Base-by-base conservation (phyloP, 2,113 vertebrate species). In the Micromys minutus region DNA sequence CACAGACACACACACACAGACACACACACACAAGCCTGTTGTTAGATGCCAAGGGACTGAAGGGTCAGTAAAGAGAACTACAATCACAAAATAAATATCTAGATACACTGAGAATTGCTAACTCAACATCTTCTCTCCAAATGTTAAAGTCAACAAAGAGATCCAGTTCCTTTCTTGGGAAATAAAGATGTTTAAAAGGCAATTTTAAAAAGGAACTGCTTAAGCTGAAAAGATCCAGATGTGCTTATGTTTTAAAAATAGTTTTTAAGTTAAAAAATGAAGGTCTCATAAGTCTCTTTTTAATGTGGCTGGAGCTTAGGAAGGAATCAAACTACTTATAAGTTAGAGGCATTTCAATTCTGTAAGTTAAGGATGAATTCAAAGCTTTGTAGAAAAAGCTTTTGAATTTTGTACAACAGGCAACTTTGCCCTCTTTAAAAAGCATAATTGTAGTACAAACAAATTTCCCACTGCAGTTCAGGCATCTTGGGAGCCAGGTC, bases 61-160 rank as follows among this genome's bases (percentile, higher is more conserved):
- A 50, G 79, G 65, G 21, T 50, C 59, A 34, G 63, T 3, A 42
- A 89, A 71, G 90, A 76, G 71, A 89, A 39, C 13, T 22, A 31
- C 9, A 45, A 9, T 61, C 13, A 45, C 29, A 83, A 93, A 81
- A 74, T 65, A 84, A 91, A 67, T 65, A 24, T 61, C n/a, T 13
- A 72, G 85, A 87, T 9, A 34, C 72, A 13, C 2, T 7, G 71
- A 75, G 72, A 89, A 80, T 42, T 63, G 71, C 50, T 50, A 90
- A 87, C 7, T 45, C 71, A 76, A 92, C 92, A 96, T 94, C 71
- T 94, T 96, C 24, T 76, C 22, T 61, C 95, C 94, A 92, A 96
- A 93, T 90, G 94, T 87, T 76, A 47, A 74, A 50, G 52, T 86
- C 87, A 93, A 52, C 50, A 52, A 89, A 92, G 72, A 90, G 87